Evolutionary conservation across 1,140 invertebrate species (phyloP).

Genomic region (Brachionus rubens): DNA sequence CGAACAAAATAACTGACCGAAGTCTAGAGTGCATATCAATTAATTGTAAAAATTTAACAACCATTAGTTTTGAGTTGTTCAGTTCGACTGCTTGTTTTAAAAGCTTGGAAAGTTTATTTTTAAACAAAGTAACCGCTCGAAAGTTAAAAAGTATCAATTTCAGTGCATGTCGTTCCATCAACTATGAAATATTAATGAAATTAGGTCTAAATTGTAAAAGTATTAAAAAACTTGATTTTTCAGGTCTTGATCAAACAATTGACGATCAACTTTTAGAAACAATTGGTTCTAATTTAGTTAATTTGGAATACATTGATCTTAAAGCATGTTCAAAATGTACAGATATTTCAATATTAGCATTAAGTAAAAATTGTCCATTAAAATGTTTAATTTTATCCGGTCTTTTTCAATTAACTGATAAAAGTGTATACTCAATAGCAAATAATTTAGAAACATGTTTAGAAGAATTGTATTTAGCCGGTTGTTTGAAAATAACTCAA

Average conservation of each 20-base stretch:
- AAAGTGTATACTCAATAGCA: background rate
- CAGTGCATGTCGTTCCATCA: background rate
- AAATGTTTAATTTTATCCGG: background rate
- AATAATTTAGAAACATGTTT: background rate
- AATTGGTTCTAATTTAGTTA: background rate
- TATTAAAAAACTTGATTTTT: background rate
- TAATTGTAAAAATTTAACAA: background rate
- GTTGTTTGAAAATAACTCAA: background rate
- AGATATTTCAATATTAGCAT: background rate
- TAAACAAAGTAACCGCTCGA: background rate
- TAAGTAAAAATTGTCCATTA: background rate
- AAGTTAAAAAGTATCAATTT: background rate
- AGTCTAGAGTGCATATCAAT: background rate
- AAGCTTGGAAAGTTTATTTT: background rate
- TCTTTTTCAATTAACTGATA: background rate
- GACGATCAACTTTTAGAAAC: background rate
- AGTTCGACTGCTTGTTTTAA: background rate
- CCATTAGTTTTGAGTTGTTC: background rate
- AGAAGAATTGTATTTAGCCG: background rate
- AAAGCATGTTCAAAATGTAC: background rate
- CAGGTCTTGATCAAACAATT: background rate
- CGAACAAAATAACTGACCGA: background rate
- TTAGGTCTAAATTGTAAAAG: background rate
- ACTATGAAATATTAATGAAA: background rate
- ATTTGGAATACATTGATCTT: background rate